Evolutionary conservation across 1,140 invertebrate species (phyloP), one percentile per base, ranked within the genome.

Genomic region (Paracyclopina nana): DNA sequence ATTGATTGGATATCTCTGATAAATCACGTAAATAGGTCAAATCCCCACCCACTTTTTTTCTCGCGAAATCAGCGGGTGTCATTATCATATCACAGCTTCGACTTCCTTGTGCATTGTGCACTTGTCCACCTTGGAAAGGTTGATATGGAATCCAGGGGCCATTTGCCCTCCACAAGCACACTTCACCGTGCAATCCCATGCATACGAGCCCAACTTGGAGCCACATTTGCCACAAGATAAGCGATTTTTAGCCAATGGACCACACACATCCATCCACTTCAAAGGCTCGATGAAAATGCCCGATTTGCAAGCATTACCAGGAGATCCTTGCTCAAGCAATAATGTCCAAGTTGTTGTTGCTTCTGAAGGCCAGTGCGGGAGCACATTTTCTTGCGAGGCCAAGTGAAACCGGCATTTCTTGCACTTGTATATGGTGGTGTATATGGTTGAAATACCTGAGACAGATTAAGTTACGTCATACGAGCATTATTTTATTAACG

Each of bases 351-450:
- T n/a, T n/a, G n/a, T n/a, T n/a, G n/a, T n/a, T n/a, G n/a, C n/a
- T n/a, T n/a, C n/a, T n/a, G n/a, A n/a, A n/a, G n/a, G n/a, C n/a
- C 34, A 31, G 18, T 41, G 31, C 12, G 30, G 29, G 20, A 50
- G 11, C 40, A 41, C 48, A 27, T 50, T 50, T 16, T 11, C 25
- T 42, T 20, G 31, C 25, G 29, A 50, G 14, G n/a, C 48, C 31
- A 38, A 30, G 24, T 27, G 29, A 12, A 18, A 6, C 20, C 31
- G 38, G 22, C 48, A 50, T 24, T 50, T 50, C 48, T 38, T 22
- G 48, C 12, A 50, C 20, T 50, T 41, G 29, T 20, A 38, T 14
- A 25, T 14, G 14, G 31, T 50, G n/a, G 14, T 40, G 25, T 38
- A 16, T 22, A 24, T 30, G 14, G 34, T 26, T 22, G n/a, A 40